phyloP scores from a whole-genome alignment of 30 jellyfish, hydroid and myxozoan genomes.

The Cassiopea xamachana region DNA sequence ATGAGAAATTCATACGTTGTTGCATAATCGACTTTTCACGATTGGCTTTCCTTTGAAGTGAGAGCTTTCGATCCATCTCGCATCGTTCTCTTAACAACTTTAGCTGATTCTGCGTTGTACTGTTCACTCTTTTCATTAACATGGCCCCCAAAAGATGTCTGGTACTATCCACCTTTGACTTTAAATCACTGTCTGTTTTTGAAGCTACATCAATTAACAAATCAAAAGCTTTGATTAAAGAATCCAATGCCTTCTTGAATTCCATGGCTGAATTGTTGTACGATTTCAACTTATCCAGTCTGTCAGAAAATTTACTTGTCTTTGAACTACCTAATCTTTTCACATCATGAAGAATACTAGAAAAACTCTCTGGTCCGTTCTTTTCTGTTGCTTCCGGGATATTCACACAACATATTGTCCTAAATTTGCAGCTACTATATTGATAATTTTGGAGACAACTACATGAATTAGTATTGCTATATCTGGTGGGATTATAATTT shows the following conservation, averaged over 20 bases:
- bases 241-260: background rate
- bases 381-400: background rate
- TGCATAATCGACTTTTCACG: background rate
- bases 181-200: background rate
- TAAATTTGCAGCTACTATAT: background rate
- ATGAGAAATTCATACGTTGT: constrained; percentile 23
- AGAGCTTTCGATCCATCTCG: background rate
- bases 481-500: background rate
- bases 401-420: constrained; percentile 24
- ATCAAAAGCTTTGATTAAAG: constrained; percentile 19
- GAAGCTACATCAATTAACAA: constrained; percentile 14
- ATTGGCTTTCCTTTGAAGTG: background rate
- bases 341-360: background rate
- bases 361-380: background rate
- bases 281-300: background rate
- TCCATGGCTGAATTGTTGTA: background rate
- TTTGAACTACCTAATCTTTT: background rate
- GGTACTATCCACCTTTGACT: background rate
- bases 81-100: background rate
- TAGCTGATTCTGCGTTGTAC: background rate
- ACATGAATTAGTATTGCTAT: constrained; percentile 25
- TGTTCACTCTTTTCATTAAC: background rate
- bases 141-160: background rate
- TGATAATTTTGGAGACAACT: constrained; percentile 16
- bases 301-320: background rate